Conservation (phyloP, 2,888 invertebrate species). For the Drosophila melanosoma region DNA sequence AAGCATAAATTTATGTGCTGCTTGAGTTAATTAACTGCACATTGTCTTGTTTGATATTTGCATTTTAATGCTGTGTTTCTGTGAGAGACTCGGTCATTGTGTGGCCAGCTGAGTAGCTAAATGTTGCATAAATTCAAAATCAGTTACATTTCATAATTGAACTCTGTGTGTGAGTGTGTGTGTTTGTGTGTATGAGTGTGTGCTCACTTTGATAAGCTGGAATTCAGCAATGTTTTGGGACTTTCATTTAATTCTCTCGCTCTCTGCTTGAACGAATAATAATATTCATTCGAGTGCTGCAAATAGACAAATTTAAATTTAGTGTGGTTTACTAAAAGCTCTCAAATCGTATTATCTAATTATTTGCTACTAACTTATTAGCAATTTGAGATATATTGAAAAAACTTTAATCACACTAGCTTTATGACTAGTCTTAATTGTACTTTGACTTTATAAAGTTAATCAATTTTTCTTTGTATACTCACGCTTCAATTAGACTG, state of each 20-base stretch:
- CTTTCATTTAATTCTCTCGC: background rate
- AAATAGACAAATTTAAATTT: conserved; percentile 55
- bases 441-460: conserved; percentile 51
- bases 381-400: conserved; percentile 28
- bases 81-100: conserved; percentile 1
- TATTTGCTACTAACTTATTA: conserved; percentile 25
- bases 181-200: background rate
- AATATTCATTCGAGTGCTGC: conserved; percentile 17
- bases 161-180: conserved; percentile 1
- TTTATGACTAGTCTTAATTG: conserved; percentile 39
- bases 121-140: conserved; percentile 69
- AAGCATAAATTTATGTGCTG: conserved; percentile 56
- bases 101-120: conserved; percentile 13
- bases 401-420: conserved; percentile 37
- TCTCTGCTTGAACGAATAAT: conserved; percentile 13
- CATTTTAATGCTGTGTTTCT: conserved; percentile 36
- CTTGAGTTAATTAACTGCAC: conserved; percentile 71
- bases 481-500: conserved; percentile 3
- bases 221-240: conserved; percentile 8
- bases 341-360: conserved; percentile 17
- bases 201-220: conserved; percentile 34
- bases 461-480: background rate
- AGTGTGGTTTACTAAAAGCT: conserved; percentile 24
- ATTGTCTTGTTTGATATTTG: conserved; percentile 53
- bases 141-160: conserved; percentile 67